A percentile compares a stretch with the other conserved stretches of the same genome.
phyloP scores from a whole-genome alignment of 2,797 vertebrate species.

The Lacerta viridis region DNA sequence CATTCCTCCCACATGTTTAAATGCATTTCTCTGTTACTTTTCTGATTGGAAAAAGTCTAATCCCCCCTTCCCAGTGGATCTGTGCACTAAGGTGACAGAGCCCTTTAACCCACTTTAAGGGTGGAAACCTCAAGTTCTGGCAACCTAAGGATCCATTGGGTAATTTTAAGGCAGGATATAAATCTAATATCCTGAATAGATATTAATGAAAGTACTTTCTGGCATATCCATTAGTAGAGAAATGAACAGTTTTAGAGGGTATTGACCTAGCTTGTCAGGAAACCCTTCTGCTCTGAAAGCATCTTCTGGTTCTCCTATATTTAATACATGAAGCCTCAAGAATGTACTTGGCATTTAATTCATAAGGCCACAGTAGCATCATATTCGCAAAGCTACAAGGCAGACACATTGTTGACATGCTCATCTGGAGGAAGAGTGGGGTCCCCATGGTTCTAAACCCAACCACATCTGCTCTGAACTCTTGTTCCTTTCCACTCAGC shows the following conservation, averaged over 20 bases:
- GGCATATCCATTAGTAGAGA: neutral
- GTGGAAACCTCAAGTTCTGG: no score
- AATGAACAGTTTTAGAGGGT: slow-evolving; percentile 25
- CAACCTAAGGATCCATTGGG: neutral
- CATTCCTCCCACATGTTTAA: no score
- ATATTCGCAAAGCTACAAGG: slow-evolving; percentile 36
- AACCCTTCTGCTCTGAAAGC: slow-evolving; percentile 17
- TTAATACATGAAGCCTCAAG: slow-evolving; percentile 14
- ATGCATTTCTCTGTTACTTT: no score
- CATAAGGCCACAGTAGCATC: slow-evolving; percentile 22
- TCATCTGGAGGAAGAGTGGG: slow-evolving; percentile 64
- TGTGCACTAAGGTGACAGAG: no score
- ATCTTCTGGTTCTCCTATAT: slow-evolving; percentile 38
- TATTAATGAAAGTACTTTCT: slow-evolving; percentile 1
- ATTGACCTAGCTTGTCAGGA: slow-evolving; percentile 31
- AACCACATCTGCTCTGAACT: slow-evolving; percentile 64
- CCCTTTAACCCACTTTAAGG: no score
- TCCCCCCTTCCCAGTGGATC: no score
- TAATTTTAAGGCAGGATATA: neutral
- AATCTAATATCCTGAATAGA: slow-evolving; percentile 8
- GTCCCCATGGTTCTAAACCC: slow-evolving; percentile 59
- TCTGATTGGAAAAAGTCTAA: no score
- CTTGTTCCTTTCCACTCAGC: slow-evolving; percentile 54
- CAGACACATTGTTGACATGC: slow-evolving; percentile 34
- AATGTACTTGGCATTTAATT: slow-evolving; percentile 37